Base-by-base conservation (phyloP, 2,113 vertebrate genomes). In the Hyla sarda region DNA sequence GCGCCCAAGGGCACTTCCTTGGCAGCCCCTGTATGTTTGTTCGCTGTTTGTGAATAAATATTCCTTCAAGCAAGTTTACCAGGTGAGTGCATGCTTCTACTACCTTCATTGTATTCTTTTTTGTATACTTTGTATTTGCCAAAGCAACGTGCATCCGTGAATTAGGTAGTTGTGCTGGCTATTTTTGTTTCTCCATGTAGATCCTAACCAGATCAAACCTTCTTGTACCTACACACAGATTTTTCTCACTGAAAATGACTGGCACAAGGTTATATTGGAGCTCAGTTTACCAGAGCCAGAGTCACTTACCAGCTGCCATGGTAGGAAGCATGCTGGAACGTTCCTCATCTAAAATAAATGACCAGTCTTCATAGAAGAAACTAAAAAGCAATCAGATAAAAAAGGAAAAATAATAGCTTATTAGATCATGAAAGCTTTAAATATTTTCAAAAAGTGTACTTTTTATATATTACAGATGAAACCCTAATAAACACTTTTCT, bases 301-400 rank as follows among this genome's bases (percentile, higher is more conserved):
- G n/a, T n/a, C n/a, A 16, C 94, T 94, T 91, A 99, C 98, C 98
- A 90, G 98, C 98, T 89, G 98, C 97, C 98, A 99, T 99, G 0
- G 96, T 99, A 56, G 98, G 97, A 34, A 99, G 95, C 98, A 99
- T 99, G 85, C 98, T 99, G 0, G 97, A 97, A 90, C 96, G 92
- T 89, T 99, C 97, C 84, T 99, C 98, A 88, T 99, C 98, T 60
- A 98, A 95, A 87, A 98, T 90, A 89, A 99, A 99, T 76, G 98
- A 96, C 97, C 97, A 97, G 88, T 99, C 97, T 96, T 99, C 98
- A 94, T 99, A 99, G 92, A 97, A 99, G 84, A 95, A 93, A 90
- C 98, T 99, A 65, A 0, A 89, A 80, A 45, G 21, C 17, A 62
- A 19, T n/a, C 21, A 34, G 25, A 79, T 3, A 4, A 41, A 37